Evolutionary conservation across 2,113 vertebrate genomes (phyloP), one percentile per base, ranked within the genome.

Genomic region (Alaudala cheleensis): DNA sequence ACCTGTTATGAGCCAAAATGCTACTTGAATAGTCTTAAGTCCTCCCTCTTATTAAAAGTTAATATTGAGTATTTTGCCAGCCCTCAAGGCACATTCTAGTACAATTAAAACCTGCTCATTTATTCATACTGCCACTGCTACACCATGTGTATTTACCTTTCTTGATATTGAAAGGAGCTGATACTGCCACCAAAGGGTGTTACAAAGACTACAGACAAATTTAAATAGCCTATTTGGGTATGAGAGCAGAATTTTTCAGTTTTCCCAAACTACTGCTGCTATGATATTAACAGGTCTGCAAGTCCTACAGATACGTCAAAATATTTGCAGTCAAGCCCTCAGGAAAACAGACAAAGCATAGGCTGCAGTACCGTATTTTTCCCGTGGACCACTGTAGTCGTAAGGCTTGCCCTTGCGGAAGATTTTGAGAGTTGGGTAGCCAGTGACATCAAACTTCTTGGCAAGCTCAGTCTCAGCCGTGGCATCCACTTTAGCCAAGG

Each of bases 391-490:
- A 0, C 97, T 99, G 97, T 99, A 99, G 34, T 99, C 99, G 7
- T 99, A 99, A 58, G 97, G 90, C 78, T 98, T 99, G 50, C 99
- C 99, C 91, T 98, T 99, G 93, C 99, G 99, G 96, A 99, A 99
- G 60, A 99, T 99, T 97, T 99, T 99, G 67, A 99, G 98, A 10
- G 99, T 98, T 61, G 99, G 99, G 85, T 99, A 99, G 34, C 99
- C 98, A 1, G 98, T 97, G 16, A 99, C 99, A 2, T 93, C 98
- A 31, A 99, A 99, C 42, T 97, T 98, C 58, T 98, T 97, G 28
- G 98, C 99, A 4, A 99, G 65, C 10, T 99, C 99, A 1, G 34
- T 96, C 94, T 99, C 99, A 17, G 95, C 96, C 0, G 97, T 99
- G 84, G 98, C 99, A 0, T 99, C 99, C 0, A 99, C 98, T 93